These are phyloP conservation scores for Homarus gammarus DNA, from an alignment of 2,888 invertebrate species.

Conservation along the genomic window DNA sequence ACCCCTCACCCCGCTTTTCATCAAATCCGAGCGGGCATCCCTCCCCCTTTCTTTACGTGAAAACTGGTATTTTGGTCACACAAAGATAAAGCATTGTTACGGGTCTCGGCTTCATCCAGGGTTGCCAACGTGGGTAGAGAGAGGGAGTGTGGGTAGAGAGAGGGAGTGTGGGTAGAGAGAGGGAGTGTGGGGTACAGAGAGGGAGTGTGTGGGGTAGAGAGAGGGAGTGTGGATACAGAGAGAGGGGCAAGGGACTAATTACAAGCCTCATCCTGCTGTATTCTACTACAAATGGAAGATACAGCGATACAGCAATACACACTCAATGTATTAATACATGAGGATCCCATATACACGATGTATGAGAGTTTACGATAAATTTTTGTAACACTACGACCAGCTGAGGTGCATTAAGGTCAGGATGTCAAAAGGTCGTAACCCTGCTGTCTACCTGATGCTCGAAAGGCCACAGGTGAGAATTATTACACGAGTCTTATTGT, in stretches of 20 bases:
- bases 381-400: not conserved
- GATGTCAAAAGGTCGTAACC: no score
- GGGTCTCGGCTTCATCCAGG: not conserved
- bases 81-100: slow-evolving; percentile 64
- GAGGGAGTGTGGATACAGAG: not conserved
- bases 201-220: not conserved
- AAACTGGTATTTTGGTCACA: slow-evolving; percentile 69
- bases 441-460: no score
- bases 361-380: no score
- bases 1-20: slow-evolving; percentile 52
- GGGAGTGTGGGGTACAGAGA: not conserved
- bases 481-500: no score
- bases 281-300: no score
- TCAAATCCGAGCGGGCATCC: slow-evolving; percentile 56
- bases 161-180: no score
- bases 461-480: no score
- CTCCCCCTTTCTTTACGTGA: slow-evolving; percentile 61
- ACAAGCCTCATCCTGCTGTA: no score
- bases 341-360: no score
- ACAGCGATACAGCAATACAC: no score
- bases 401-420: not conserved
- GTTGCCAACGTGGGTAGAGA: slow-evolving; percentile 6
- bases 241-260: not conserved
- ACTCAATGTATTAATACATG: not conserved
- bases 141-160: no score